Evolutionary conservation across 2,113 vertebrate genomes (phyloP), one percentile per base, ranked within the genome.

Genomic region (Hemichromis elongatus): DNA sequence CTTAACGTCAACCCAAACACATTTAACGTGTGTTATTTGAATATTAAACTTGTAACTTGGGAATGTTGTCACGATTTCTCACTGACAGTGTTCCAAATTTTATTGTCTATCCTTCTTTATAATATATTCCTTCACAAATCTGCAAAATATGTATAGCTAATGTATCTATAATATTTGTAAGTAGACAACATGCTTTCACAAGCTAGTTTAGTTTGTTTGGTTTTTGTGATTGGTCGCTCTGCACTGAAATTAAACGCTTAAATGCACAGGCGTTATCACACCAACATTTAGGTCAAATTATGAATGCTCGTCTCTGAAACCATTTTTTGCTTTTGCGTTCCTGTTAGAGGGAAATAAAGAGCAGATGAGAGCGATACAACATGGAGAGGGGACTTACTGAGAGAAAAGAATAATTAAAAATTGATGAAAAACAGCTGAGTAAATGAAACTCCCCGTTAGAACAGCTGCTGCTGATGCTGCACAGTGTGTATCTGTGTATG

Each of bases 351-450:
- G 26, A 30, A 35, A 77, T 10, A 10, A 42, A 21, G 55, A 53
- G 26, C 26, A 78, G 26, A 86, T 61, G n/a, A 80, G 55, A 56
- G 53, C 14, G 47, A 35, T 4, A 40, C 50, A 18, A 75, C 26
- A 9, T 47, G 26, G 42, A 50, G n/a, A 50, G 84, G 26, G 66
- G 19, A 68, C 21, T 47, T 55, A 70, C 26, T 80, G 19, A 11
- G 35, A 52, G 33, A 66, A 47, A 80, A 2, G 54, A 83, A 81
- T 42, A 59, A 88, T 89, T 77, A 78, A 87, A 93, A 85, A 86
- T 88, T 45, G 12, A 90, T 88, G 61, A 52, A 79, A 85, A 85
- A 89, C 57, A 79, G 86, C 56, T 85, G 88, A 88, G 84, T 78
- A 77, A 85, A 84, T 83, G 82, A 87, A 90, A 84, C 57, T 77